Conservation (phyloP, 2,113 vertebrate genomes). For the Tupaia tana region DNA sequence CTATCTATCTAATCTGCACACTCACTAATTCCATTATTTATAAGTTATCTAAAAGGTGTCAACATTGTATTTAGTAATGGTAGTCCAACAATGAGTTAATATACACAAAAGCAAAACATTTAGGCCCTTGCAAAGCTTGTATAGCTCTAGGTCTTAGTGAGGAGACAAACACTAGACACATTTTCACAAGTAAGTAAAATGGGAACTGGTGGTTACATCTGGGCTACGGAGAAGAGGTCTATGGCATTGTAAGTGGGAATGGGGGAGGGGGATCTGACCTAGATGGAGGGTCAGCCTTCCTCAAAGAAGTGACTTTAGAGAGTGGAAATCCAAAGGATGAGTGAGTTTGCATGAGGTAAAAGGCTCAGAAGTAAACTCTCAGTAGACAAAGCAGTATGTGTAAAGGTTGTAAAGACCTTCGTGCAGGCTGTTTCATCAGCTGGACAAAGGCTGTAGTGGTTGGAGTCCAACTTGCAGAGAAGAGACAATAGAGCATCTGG, state of each 20-base stretch:
- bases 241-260: neutral
- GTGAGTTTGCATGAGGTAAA: neutral
- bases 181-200: neutral
- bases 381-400: neutral
- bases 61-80: neutral
- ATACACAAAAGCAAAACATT: neutral
- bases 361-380: neutral
- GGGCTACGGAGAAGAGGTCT: neutral
- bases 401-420: neutral
- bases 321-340: neutral
- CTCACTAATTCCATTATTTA: neutral
- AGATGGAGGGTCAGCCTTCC: neutral
- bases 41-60: neutral
- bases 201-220: neutral
- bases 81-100: neutral
- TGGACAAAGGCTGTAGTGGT: neutral
- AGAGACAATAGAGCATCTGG: neutral
- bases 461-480: neutral
- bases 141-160: neutral
- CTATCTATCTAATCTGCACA: neutral
- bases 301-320: neutral
- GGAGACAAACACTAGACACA: neutral
- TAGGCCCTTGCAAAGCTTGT: neutral
- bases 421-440: neutral
- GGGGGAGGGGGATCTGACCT: neutral